phyloP scores from a whole-genome alignment of 2,797 vertebrate species.

The Phoeniculus purpureus region DNA sequence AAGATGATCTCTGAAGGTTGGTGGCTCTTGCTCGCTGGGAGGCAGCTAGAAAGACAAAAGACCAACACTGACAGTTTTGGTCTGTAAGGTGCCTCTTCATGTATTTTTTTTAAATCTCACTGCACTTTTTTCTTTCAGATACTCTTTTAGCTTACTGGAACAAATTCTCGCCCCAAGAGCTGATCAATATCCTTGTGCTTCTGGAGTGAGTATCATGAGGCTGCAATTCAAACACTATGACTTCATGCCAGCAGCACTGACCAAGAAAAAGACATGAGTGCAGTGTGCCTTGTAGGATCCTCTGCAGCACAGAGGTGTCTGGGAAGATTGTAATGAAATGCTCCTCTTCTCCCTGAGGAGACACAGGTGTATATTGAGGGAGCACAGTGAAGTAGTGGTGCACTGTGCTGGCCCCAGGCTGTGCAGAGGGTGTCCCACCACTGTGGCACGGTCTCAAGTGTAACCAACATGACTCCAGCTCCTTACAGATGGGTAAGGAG shows the following conservation, averaged over 20 bases:
- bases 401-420: accelerated
- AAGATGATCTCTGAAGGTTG: slow-evolving; percentile 94
- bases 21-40: not conserved
- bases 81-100: not conserved
- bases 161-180: slow-evolving; percentile 90
- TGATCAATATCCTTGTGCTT: slow-evolving; percentile 91
- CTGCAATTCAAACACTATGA: not conserved
- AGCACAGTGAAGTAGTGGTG: accelerated
- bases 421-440: not conserved
- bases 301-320: not conserved
- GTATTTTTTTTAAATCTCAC: not conserved
- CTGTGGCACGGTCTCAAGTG: not conserved
- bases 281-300: not conserved
- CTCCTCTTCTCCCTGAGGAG: not conserved
- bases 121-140: slow-evolving; percentile 79
- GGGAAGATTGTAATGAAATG: not conserved
- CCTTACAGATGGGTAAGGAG: not conserved
- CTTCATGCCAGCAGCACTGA: not conserved
- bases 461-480: not conserved
- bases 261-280: not conserved
- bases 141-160: slow-evolving; percentile 92
- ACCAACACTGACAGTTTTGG: not conserved
- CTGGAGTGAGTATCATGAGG: slow-evolving; percentile 87
- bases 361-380: not conserved
- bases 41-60: not conserved